Evolutionary conservation across 2,888 invertebrate species (phyloP).

Genomic region (Axea sp.): DNA sequence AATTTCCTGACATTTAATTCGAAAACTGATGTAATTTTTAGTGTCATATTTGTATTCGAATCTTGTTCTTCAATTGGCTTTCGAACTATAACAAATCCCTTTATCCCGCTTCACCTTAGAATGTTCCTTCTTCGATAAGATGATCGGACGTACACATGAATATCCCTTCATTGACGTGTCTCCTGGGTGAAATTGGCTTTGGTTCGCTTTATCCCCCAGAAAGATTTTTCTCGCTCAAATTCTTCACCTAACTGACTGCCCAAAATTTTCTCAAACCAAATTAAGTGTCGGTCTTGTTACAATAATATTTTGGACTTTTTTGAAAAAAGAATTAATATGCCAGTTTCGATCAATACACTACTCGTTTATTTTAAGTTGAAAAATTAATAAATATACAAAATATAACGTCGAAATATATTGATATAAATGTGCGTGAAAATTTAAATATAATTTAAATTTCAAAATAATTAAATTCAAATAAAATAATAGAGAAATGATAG

Average conservation of each 20-base stretch:
- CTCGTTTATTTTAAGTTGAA: background rate
- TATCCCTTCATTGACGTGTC: slow-evolving; percentile 63
- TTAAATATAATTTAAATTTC: too few relatives aligned
- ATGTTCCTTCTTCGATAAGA: slow-evolving; percentile 35
- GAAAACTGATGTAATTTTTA: background rate
- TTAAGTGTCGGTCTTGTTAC: slow-evolving; percentile 14
- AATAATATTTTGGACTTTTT: slow-evolving; percentile 24
- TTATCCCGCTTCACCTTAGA: slow-evolving; percentile 24
- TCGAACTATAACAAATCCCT: slow-evolving; percentile 51
- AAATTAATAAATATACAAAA: too few relatives aligned
- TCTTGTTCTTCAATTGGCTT: slow-evolving; percentile 16
- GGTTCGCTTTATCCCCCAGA: slow-evolving; percentile 59
- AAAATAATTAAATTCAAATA: too few relatives aligned
- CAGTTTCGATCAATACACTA: slow-evolving; percentile 27
- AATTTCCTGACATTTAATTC: too few relatives aligned
- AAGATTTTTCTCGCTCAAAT: slow-evolving; percentile 60
- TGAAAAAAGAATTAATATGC: slow-evolving; percentile 1
- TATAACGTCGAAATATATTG: too few relatives aligned
- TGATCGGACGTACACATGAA: slow-evolving; percentile 44
- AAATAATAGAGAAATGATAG: too few relatives aligned
- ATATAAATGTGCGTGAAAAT: too few relatives aligned
- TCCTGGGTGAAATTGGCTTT: slow-evolving; percentile 73
- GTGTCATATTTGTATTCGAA: slow-evolving; percentile 27
- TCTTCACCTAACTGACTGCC: slow-evolving; percentile 39
- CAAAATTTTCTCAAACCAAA: slow-evolving; percentile 33